Evolutionary conservation across 2,113 vertebrate genomes (phyloP).

Genomic region (Daboia siamensis): DNA sequence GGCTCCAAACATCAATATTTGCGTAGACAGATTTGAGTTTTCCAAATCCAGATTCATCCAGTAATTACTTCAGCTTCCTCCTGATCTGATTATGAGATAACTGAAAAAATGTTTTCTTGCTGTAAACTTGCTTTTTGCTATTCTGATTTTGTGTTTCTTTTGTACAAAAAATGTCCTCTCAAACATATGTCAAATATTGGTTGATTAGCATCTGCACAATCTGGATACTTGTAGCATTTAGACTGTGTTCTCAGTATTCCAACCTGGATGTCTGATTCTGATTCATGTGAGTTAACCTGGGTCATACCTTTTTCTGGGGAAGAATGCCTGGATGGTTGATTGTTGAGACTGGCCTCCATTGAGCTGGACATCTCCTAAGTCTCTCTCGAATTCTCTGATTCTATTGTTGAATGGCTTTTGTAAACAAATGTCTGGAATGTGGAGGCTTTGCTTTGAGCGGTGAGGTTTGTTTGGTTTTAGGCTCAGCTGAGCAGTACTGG

Average conservation of each 20-base stretch:
- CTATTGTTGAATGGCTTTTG: constrained; percentile 8
- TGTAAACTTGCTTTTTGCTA: neutral
- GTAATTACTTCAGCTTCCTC: neutral
- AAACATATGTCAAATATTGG: neutral
- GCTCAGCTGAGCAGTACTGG: accelerated
- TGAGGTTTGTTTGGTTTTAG: neutral
- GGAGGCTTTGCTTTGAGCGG: constrained; percentile 5
- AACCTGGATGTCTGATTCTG: neutral
- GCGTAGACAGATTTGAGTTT: neutral
- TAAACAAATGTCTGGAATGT: constrained; percentile 20
- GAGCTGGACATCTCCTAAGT: neutral
- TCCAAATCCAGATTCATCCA: constrained; percentile 24
- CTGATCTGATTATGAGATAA: neutral
- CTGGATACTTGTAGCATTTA: neutral
- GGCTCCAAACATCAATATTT: neutral
- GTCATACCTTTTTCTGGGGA: neutral
- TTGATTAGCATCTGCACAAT: neutral
- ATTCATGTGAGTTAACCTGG: neutral
- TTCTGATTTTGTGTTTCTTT: neutral
- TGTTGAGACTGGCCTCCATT: neutral
- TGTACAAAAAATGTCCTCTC: accelerated
- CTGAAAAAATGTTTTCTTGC: neutral
- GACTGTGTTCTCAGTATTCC: neutral
- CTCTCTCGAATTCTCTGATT: constrained; percentile 3
- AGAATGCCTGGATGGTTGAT: neutral